phyloP scores from a whole-genome alignment of 2,888 invertebrate genomes.

The Dryomyza anilis region DNA sequence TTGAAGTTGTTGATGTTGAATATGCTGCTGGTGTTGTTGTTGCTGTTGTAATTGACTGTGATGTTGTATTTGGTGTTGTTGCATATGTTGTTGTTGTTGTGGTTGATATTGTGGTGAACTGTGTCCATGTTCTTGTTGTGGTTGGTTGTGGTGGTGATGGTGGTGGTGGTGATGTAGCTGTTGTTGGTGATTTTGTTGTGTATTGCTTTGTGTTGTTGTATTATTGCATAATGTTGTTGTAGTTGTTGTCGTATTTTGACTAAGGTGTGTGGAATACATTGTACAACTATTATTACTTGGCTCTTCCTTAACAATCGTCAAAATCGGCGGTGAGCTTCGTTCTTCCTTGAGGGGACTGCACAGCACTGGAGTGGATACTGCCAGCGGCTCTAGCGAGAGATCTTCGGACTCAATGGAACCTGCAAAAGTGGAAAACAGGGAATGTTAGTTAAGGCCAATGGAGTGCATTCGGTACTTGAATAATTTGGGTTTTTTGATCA shows the following conservation, averaged over 20 bases:
- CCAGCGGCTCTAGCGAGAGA: constrained; percentile 70
- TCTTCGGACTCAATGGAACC: constrained; percentile 83
- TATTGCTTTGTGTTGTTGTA: constrained; percentile 45
- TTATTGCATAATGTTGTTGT: constrained; percentile 50
- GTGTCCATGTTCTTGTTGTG: constrained; percentile 43
- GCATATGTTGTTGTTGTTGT: constrained; percentile 49
- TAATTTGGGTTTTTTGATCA: too few species aligned
- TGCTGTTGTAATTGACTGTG: constrained; percentile 41
- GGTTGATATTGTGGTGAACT: constrained; percentile 42
- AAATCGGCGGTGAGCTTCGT: constrained; percentile 71
- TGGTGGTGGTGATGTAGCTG: constrained; percentile 43
- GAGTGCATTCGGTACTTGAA: too few species aligned
- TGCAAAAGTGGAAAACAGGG: constrained; percentile 62
- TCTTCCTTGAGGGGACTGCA: constrained; percentile 71
- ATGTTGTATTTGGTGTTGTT: constrained; percentile 44
- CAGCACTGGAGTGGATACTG: constrained; percentile 61
- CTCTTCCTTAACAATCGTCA: constrained; percentile 72
- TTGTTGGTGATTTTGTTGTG: constrained; percentile 41
- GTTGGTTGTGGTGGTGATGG: constrained; percentile 48
- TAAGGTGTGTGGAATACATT: constrained; percentile 58
- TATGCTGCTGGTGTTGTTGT: constrained; percentile 46
- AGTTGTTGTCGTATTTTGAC: constrained; percentile 46
- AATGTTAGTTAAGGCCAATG: too few species aligned
- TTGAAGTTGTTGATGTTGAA: constrained; percentile 46
- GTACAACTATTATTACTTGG: constrained; percentile 72